Evolutionary conservation across 2,113 vertebrate species (phyloP).

Genomic region (Oreochromis niloticus): DNA sequence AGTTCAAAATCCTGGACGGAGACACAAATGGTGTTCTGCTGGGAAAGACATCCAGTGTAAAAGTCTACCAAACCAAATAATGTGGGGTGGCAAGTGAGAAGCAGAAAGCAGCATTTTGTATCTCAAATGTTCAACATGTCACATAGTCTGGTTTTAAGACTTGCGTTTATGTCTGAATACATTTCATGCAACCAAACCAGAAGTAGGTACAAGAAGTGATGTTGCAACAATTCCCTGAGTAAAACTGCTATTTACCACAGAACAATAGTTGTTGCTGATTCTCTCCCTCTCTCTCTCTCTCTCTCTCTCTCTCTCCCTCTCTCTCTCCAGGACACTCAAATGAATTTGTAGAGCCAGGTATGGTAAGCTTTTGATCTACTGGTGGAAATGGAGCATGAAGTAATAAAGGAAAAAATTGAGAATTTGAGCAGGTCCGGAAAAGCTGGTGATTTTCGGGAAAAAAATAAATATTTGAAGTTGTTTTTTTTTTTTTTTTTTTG

Average conservation of each 20-base stretch:
- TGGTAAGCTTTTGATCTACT: conserved; percentile 14
- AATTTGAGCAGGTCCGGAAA: neutral
- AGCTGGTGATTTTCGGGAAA: neutral
- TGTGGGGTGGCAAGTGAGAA: neutral
- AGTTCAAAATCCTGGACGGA: neutral
- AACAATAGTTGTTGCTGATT: neutral
- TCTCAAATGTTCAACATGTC: neutral
- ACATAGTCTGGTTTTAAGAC: neutral
- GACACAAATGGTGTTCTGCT: neutral
- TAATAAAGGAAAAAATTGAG: neutral
- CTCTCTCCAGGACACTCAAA: neutral
- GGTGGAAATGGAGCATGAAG: neutral
- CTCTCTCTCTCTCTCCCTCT: neutral
- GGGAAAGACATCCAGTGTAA: neutral
- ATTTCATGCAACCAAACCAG: neutral
- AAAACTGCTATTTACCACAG: neutral
- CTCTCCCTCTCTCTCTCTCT: neutral
- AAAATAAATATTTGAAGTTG: conserved; percentile 13
- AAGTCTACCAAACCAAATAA: neutral
- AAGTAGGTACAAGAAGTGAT: neutral
- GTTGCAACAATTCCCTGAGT: neutral
- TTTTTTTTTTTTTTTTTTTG: neutral
- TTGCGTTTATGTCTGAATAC: neutral
- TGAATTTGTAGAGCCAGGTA: conserved; percentile 7
- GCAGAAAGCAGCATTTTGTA: neutral